Evolutionary conservation across 2,113 vertebrate genomes (phyloP), one percentile per base, ranked within the genome.

Genomic region (Chionis minor): DNA sequence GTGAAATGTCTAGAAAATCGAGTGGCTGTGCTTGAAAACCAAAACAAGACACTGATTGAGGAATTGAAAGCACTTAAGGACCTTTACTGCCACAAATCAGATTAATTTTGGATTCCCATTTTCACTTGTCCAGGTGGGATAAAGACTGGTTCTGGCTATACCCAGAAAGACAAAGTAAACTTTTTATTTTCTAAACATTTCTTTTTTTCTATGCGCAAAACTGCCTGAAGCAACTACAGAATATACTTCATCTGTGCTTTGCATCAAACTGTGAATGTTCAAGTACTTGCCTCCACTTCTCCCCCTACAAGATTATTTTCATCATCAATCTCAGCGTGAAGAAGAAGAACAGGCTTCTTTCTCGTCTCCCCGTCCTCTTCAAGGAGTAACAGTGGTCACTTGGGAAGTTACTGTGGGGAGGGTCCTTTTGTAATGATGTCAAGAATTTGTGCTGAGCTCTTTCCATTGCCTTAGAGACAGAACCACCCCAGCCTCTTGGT

Each of bases 51-150:
- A 97, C 98, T 99, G 95, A 99, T 99, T 62, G 99, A 99, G 98
- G 99, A 99, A 97, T 99, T 99, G 65, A 99, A 99, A 99, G 99
- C 99, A 98, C 99, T 99, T 98, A 99, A 99, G 98, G 99, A 99
- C 99, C 99, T 99, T 97, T 99, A 99, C 97, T 99, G 99, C 98
- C 99, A 99, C 98, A 99, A 99, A 98, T 99, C 99, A 54, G 99
- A 99, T 98, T 99, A 99, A 98, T 97, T 97, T 96, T 96, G 97
- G 87, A 96, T 95, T 94, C 94, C 88, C 72, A 81, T 97, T 98
- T 98, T 98, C 88, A 96, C 86, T 96, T 91, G 54, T 94, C 96
- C 96, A 71, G 96, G 95, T 97, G 98, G 98, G 98, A 98, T 98
- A 98, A 97, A 98, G 98, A 99, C 99, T 99, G 96, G 95, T 98